These are phyloP conservation scores for Drosophila elegans DNA, from an alignment of 1,140 invertebrate species.

Conservation along the genomic window DNA sequence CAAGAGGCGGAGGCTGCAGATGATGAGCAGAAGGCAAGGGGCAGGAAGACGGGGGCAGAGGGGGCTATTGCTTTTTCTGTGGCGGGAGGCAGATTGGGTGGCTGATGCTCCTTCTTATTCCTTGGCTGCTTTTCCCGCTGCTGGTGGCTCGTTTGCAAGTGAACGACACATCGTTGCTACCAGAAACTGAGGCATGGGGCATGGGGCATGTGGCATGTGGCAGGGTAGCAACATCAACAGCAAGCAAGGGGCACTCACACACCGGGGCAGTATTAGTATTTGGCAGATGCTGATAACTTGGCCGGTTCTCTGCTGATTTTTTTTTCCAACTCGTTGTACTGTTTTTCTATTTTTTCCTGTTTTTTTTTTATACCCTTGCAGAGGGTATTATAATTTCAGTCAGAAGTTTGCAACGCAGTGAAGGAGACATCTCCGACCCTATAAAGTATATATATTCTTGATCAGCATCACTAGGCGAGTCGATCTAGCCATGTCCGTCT, in stretches of 20 bases:
- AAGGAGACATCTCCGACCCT: too few relatives aligned
- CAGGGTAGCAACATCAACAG: conserved; percentile 10
- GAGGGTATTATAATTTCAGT: too few relatives aligned
- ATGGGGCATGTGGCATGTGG: conserved; percentile 5
- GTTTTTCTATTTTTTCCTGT: conserved; percentile 30
- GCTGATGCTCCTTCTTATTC: conserved; percentile 28
- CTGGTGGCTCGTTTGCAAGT: conserved; percentile 67
- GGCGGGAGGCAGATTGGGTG: conserved; percentile 43
- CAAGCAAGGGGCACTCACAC: conserved; percentile 21
- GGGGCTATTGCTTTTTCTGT: background rate
- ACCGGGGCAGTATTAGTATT: conserved; percentile 36
- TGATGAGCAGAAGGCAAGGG: conserved; percentile 21
- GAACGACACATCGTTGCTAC: conserved; percentile 69
- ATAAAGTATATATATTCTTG: too few relatives aligned
- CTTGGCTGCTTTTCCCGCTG: conserved; percentile 23
- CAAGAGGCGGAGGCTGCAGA: conserved; percentile 27
- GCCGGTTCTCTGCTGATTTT: conserved; percentile 48
- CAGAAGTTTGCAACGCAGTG: too few relatives aligned
- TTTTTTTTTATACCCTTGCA: too few relatives aligned
- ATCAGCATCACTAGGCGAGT: too few relatives aligned
- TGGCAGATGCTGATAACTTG: conserved; percentile 76
- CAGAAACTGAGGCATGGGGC: conserved; percentile 22
- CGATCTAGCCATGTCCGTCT: too few relatives aligned
- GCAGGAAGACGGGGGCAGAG: background rate
- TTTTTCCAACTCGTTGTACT: conserved; percentile 10